These are phyloP conservation scores for Scotopteryx bipunctaria DNA, from an alignment of 2,888 invertebrate genomes.

Conservation along the genomic window DNA sequence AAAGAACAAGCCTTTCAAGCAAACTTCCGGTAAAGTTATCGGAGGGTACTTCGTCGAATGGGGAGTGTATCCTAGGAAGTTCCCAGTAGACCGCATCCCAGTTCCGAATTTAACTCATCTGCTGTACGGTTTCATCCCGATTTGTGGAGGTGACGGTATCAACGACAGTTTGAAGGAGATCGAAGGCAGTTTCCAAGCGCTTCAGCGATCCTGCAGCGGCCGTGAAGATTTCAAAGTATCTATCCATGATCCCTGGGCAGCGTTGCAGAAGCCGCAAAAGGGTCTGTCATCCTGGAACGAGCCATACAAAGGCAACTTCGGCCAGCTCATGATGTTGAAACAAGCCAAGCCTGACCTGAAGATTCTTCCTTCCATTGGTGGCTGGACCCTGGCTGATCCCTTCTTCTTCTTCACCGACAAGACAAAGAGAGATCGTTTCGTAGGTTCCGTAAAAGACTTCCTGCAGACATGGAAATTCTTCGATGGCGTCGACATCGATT, in stretches of 20 bases:
- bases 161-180: conserved; percentile 80
- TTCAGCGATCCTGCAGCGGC: conserved; percentile 76
- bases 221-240: conserved; percentile 78
- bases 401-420: conserved; percentile 76
- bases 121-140: conserved; percentile 76
- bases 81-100: conserved; percentile 72
- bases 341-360: conserved; percentile 74
- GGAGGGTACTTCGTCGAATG: conserved; percentile 79
- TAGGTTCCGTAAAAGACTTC: conserved; percentile 75
- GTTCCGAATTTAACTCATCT: conserved; percentile 75
- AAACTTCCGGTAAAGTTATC: conserved; percentile 75
- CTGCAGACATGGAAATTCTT: conserved; percentile 79
- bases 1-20: conserved; percentile 75
- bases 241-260: conserved; percentile 79
- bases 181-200: conserved; percentile 77
- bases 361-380: conserved; percentile 74
- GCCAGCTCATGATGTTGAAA: conserved; percentile 76
- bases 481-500: conserved; percentile 78
- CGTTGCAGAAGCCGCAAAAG: conserved; percentile 76
- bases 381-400: conserved; percentile 78
- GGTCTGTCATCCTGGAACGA: conserved; percentile 77
- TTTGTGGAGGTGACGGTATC: conserved; percentile 78
- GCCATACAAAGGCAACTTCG: conserved; percentile 79
- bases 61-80: conserved; percentile 78
- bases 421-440: conserved; percentile 68